Base-by-base conservation (phyloP, 2,113 vertebrate species). In the Equus przewalskii region DNA sequence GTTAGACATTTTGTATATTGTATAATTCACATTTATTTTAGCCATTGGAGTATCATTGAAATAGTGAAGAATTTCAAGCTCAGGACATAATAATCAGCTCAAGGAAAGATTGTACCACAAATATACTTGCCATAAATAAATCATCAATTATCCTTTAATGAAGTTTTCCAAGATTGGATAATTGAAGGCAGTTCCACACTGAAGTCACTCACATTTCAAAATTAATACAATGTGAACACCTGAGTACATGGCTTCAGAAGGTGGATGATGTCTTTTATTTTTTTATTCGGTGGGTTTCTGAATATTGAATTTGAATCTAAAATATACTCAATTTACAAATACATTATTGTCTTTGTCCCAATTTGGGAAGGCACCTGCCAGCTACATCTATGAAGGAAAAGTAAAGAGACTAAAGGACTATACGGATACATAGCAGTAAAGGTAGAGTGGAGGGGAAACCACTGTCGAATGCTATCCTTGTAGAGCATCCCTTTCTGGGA, bases 71-170 rank as follows among this genome's bases (percentile, higher is more conserved):
- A 69, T 67, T 83, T 85, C 46, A 92, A 80, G 44, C 11, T 86
- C 22, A 19, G n/a, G 64, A 41, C n/a, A 92, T 41, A 79, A 97
- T 95, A 88, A 51, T 4, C 36, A 75, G 7, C 41, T 97, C 69
- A 95, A 70, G 91, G 18, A 51, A 92, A 76, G 54, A 73, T 67
- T 76, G 22, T 56, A 46, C 54, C 44, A 65, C 21, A 76, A 93
- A 95, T 26, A 49, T 89, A 73, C 89, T 58, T 49, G 76, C 9
- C 15, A 67, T 28, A 14, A 69, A 56, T 62, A 86, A 76, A 73
- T 88, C 12, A 88, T 24, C 18, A 65, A 65, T 94, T 73, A 85
- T 41, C 11, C 14, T 65, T 83, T 26, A 88, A 18, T 54, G 49
- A 83, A 46, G 9, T 65, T 92, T 80, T 69, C 65, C 5, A 64